These are phyloP conservation scores for Hippoglossus stenolepis DNA, from an alignment of 2,113 vertebrate species.

Conservation along the genomic window DNA sequence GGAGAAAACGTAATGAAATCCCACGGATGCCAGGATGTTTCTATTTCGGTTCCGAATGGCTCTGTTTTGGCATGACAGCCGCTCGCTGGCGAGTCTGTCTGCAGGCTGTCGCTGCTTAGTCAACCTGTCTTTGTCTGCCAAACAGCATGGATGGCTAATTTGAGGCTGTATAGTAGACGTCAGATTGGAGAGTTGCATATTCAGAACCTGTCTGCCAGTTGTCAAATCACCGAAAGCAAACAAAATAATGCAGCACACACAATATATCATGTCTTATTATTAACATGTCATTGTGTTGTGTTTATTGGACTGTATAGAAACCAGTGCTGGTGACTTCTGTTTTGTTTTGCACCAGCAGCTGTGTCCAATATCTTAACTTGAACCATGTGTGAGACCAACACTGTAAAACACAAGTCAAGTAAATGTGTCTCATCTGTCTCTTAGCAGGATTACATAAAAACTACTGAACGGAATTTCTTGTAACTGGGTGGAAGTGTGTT, in stretches of 20 bases:
- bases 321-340: not conserved
- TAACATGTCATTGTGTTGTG: not conserved
- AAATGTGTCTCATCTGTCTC: not conserved
- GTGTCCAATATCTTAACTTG: not conserved
- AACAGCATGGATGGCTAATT: conserved; percentile 64
- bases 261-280: not conserved
- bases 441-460: too few relatives aligned
- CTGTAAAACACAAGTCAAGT: not conserved
- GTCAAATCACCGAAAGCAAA: conserved; percentile 6
- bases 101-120: conserved; percentile 72
- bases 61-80: conserved; percentile 59
- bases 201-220: conserved; percentile 20
- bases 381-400: not conserved
- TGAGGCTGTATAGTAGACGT: conserved; percentile 56
- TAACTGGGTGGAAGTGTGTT: too few relatives aligned
- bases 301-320: too few relatives aligned
- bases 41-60: conserved; percentile 61
- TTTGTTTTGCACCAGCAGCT: not conserved
- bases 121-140: conserved; percentile 65
- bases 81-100: conserved; percentile 51
- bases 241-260: not conserved
- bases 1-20: conserved; percentile 44
- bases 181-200: conserved; percentile 40
- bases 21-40: conserved; percentile 66
- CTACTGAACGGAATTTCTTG: too few relatives aligned